Base-by-base conservation (phyloP, 2,888 invertebrate genomes). In the Melanophora roralis region DNA sequence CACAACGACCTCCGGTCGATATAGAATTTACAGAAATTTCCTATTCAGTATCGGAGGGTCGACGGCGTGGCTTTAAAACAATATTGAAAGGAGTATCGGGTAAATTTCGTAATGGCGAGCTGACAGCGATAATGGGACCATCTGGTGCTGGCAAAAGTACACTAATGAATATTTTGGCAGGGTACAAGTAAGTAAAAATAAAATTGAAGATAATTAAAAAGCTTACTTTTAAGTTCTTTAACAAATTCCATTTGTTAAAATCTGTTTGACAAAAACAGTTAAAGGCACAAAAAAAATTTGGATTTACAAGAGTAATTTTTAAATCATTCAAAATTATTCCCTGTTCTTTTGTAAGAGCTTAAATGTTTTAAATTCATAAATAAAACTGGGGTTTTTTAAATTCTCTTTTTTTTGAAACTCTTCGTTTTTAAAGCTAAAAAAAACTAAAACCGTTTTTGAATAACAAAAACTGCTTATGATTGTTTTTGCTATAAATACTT, bases 81-180 rank as follows among this genome's bases (percentile, higher is more conserved):
- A 94, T 97, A 85, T 91, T 97, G 83, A 97, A 97, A 91, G 93
- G 95, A 84, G 94, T 98, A 72, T 96, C 95, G 85, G 98, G 98
- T 8, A 94, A 94, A 86, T 97, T 97, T 89, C 92, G 93, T 84
- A 96, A 95, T 80, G 96, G 98, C n/a, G 96, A 97, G 87, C 91
- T 98, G 84, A 97, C 97, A 0, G 98, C 97, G 34, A 97, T 98
- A 77, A 97, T 98, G 97, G 98, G 98, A 36, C 98, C 98, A 34
- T 97, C 97, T 0, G 93, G 93, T 0, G 93, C 93, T 12, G 93
- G 93, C 47, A 96, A 96, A 86, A 95, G 94, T 86, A 96, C 96
- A 0, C 92, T 96, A 11, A 96, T 96, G 96, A 96, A 96, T 88
- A 95, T 96, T 84, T 91, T 96, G 84, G 96, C 96, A 55, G 96